phyloP scores from a whole-genome alignment of 2,888 invertebrate species.

The Gymnoscelis rufifasciata region DNA sequence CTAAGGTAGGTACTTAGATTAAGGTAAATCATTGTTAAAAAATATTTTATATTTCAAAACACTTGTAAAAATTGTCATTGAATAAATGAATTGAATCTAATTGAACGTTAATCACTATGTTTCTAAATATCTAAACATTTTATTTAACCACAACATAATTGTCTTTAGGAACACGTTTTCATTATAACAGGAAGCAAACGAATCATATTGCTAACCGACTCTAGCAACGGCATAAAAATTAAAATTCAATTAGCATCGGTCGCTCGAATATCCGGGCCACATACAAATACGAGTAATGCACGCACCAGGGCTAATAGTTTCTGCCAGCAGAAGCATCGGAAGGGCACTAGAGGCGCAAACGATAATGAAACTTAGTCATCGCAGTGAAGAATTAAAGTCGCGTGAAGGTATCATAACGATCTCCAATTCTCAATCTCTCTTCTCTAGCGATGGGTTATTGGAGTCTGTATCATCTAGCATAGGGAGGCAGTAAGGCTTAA shows the following conservation, averaged over 20 bases:
- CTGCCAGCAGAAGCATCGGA: constrained; percentile 36
- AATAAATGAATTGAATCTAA: too few species aligned
- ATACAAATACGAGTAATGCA: constrained; percentile 65
- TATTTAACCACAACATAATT: too few species aligned
- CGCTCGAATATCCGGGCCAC: constrained; percentile 47
- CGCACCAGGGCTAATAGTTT: constrained; percentile 47
- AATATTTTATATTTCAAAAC: too few species aligned
- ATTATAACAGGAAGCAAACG: background rate
- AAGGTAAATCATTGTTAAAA: too few species aligned
- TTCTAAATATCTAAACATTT: too few species aligned
- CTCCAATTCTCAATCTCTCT: constrained; percentile 42
- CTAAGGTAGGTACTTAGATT: too few species aligned
- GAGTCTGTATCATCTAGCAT: constrained; percentile 51
- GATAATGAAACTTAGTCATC: constrained; percentile 40
- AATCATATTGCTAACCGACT: background rate
- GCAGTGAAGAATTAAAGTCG: constrained; percentile 38
- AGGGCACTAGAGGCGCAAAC: constrained; percentile 28
- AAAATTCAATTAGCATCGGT: constrained; percentile 35
- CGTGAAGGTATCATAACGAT: constrained; percentile 31
- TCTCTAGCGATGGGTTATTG: constrained; percentile 63
- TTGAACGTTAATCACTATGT: too few species aligned
- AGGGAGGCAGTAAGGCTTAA: constrained; percentile 61
- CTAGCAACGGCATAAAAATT: constrained; percentile 15
- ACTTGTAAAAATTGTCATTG: too few species aligned
- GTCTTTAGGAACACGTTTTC: too few species aligned